Percentiles rank a stretch among this genome's conserved stretches.
phyloP scores from a whole-genome alignment of 2,888 invertebrate genomes.

The Eristalinus sepulchralis region DNA sequence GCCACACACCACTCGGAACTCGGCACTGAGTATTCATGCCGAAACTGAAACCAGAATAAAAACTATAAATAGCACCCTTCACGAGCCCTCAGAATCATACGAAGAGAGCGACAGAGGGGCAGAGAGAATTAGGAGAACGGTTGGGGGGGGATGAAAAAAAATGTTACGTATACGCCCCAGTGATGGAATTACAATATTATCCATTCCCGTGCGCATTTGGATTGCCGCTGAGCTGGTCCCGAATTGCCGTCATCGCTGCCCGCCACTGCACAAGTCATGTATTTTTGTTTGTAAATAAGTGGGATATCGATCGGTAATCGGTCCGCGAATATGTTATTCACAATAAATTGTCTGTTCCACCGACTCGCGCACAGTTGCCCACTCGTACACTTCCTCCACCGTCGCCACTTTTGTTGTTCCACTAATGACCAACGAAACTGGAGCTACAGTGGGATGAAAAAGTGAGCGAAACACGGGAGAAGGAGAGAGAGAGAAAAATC shows the following conservation, averaged over 20 bases:
- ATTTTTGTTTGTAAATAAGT: conserved; percentile 40
- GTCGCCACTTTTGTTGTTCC: neutral
- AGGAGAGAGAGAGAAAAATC: conserved; percentile 46
- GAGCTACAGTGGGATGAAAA: neutral
- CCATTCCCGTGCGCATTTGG: neutral
- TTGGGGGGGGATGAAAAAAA: conserved; percentile 5
- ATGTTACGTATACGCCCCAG: conserved; percentile 63
- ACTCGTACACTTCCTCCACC: too few species aligned
- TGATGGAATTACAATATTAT: conserved; percentile 35
- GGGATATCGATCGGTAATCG: conserved; percentile 53
- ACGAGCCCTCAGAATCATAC: neutral
- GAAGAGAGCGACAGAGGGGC: neutral
- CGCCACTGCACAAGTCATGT: conserved; percentile 11
- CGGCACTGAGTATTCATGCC: too few species aligned
- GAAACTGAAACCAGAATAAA: conserved; percentile 15
- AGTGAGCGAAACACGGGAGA: conserved; percentile 21
- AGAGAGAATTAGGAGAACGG: neutral
- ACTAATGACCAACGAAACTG: conserved; percentile 17
- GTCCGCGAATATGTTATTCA: conserved; percentile 44
- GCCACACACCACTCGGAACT: conserved; percentile 5
- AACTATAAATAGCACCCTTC: conserved; percentile 18
- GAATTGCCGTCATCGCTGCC: conserved; percentile 17
- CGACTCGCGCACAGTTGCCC: too few species aligned
- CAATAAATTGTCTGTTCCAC: conserved; percentile 23
- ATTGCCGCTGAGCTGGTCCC: neutral